A percentile compares a stretch with the other conserved stretches of the same genome.
Evolutionary conservation across 1,140 invertebrate genomes (phyloP).

Genomic region (Cydia fagiglandana): DNA sequence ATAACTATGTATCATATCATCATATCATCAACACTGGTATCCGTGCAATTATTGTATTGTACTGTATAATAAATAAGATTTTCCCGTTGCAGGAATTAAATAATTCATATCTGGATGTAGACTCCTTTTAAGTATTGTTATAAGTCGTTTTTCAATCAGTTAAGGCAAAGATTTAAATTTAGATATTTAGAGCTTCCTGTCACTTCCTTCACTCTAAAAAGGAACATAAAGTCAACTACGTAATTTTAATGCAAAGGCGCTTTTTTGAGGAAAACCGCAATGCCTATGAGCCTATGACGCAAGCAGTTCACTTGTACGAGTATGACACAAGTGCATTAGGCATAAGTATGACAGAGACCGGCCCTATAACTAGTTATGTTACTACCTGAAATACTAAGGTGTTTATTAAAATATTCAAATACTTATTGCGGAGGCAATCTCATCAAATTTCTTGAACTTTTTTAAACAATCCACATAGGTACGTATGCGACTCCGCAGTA

Average conservation of each 20-base stretch:
- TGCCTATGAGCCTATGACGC: not conserved
- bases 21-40: not conserved
- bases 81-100: not conserved
- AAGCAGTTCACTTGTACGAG: not conserved
- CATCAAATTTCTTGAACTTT: too few species aligned
- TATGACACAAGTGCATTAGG: too few species aligned
- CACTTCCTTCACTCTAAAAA: not conserved
- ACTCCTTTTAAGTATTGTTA: not conserved
- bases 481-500: too few species aligned
- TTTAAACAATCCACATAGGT: too few species aligned
- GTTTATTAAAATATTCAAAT: too few species aligned
- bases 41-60: constrained; percentile 2
- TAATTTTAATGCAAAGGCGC: not conserved
- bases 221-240: not conserved
- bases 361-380: too few species aligned
- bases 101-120: not conserved
- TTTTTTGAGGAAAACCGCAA: not conserved
- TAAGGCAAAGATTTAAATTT: too few species aligned
- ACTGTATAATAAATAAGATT: not conserved
- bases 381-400: too few species aligned
- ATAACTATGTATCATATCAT: not conserved
- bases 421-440: too few species aligned
- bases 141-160: too few species aligned
- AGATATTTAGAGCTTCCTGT: too few species aligned
- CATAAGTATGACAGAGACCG: too few species aligned